A percentile compares a stretch with the other conserved stretches of the same genome.
Conservation (phyloP, 1,140 invertebrate genomes). For the Oppia nitens region DNA sequence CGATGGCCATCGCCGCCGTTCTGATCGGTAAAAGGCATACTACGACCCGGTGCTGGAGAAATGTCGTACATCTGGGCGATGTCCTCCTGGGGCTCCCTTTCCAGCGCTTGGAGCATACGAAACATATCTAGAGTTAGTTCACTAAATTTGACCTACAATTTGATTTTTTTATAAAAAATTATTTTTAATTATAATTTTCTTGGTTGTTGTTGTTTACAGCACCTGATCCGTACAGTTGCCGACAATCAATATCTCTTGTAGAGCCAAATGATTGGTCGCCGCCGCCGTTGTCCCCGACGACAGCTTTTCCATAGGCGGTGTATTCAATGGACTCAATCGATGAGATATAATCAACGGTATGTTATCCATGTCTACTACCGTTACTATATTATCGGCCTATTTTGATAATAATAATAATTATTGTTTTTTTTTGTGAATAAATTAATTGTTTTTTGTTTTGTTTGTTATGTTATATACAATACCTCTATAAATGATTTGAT, state of each 20-base stretch:
- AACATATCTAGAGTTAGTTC: slow-evolving; percentile 97
- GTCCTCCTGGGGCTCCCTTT: slow-evolving; percentile 51
- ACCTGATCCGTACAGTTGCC: slow-evolving; percentile 80
- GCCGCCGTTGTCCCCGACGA: too few species aligned
- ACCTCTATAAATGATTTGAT: slow-evolving; percentile 78
- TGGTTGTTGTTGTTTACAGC: neutral
- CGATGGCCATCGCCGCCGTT: slow-evolving; percentile 37
- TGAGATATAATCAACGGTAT: slow-evolving; percentile 27
- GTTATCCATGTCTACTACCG: slow-evolving; percentile 54
- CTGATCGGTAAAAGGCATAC: slow-evolving; percentile 26
- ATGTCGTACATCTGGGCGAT: slow-evolving; percentile 61
- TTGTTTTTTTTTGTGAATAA: too few species aligned
- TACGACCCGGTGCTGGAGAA: slow-evolving; percentile 60
- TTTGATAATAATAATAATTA: too few species aligned
- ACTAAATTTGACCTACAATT: slow-evolving; percentile 90
- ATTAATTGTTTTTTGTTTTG: neutral
- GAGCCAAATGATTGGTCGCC: slow-evolving; percentile 43
- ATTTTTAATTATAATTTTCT: neutral
- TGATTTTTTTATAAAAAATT: slow-evolving; percentile 15
- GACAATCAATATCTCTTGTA: slow-evolving; percentile 87
- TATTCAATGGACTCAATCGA: slow-evolving; percentile 60
- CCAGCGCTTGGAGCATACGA: slow-evolving; percentile 83
- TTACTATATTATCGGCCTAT: slow-evolving; percentile 64
- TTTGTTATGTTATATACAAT: neutral
- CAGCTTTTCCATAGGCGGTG: slow-evolving; percentile 68